A percentile compares a stretch with the other conserved stretches of the same genome.
Evolutionary conservation across 2,888 invertebrate genomes (phyloP).

Genomic region (Polyommatus iphigenia): DNA sequence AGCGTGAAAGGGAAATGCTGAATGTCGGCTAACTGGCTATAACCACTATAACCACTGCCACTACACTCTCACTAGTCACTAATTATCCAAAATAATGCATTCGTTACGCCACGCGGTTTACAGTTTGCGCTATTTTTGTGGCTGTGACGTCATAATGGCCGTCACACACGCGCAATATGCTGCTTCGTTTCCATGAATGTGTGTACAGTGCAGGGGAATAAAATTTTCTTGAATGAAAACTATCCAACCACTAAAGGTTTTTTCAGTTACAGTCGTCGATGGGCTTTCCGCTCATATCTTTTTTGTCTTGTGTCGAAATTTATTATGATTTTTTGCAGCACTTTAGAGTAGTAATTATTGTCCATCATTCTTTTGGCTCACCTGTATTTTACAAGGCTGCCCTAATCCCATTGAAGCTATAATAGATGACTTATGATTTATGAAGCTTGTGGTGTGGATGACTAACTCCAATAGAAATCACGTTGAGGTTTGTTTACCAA

Average conservation of each 20-base stretch:
- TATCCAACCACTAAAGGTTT: too few relatives aligned
- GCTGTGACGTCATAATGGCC: not conserved
- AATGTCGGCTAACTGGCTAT: slow-evolving; percentile 25
- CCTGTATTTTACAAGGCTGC: too few relatives aligned
- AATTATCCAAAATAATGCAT: not conserved
- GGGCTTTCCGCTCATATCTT: too few relatives aligned
- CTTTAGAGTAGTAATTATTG: too few relatives aligned
- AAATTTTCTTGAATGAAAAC: too few relatives aligned
- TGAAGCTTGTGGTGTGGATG: not conserved
- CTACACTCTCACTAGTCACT: slow-evolving; percentile 14
- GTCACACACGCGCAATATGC: not conserved
- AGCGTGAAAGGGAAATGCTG: slow-evolving; percentile 22
- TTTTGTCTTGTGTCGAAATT: too few relatives aligned
- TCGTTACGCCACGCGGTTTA: slow-evolving; percentile 1
- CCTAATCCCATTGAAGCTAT: too few relatives aligned
- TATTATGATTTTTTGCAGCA: too few relatives aligned
- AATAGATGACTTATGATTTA: too few relatives aligned
- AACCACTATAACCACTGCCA: not conserved
- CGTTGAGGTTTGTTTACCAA: not conserved
- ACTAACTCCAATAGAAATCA: not conserved
- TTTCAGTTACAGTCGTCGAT: too few relatives aligned
- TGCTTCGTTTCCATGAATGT: not conserved
- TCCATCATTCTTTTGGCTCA: too few relatives aligned
- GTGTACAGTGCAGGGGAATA: not conserved
- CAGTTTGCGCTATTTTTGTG: not conserved